These are phyloP conservation scores for Eretmocerus hayati DNA, from an alignment of 2,888 invertebrate genomes.

Conservation along the genomic window DNA sequence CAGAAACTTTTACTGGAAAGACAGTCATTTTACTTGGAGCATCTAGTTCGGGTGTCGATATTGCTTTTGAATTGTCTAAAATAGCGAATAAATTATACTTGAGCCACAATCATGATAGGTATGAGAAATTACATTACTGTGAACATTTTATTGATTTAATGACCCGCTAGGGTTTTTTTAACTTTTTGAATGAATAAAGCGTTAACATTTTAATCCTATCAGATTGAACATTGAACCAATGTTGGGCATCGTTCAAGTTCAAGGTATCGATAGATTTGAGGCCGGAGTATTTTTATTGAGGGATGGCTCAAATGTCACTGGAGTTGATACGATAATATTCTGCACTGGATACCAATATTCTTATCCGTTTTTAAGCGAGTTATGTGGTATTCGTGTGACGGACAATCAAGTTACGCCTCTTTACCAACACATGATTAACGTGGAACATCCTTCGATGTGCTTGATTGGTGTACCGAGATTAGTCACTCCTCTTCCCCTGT, in stretches of 20 bases:
- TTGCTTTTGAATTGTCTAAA: conserved; percentile 58
- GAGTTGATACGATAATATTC: conserved; percentile 60
- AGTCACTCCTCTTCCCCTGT: conserved; percentile 62
- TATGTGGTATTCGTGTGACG: conserved; percentile 50
- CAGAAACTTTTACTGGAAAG: conserved; percentile 54
- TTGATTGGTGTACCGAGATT: conserved; percentile 67
- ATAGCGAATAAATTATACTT: conserved; percentile 50
- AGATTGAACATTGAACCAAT: background rate
- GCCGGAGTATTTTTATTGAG: conserved; percentile 43
- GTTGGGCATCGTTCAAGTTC: background rate
- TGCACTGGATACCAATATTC: conserved; percentile 71
- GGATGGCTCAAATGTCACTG: conserved; percentile 53
- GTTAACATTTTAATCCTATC: too few relatives aligned
- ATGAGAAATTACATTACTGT: conserved; percentile 4
- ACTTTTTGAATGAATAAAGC: background rate
- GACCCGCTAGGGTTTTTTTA: too few relatives aligned
- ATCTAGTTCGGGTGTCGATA: conserved; percentile 67
- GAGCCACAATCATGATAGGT: conserved; percentile 51
- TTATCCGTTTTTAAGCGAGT: conserved; percentile 62
- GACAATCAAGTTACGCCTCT: conserved; percentile 60
- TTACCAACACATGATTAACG: conserved; percentile 71
- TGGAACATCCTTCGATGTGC: conserved; percentile 66
- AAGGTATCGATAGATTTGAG: conserved; percentile 8
- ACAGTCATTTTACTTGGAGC: conserved; percentile 64
- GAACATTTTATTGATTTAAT: background rate